Evolutionary conservation across 2,113 vertebrate genomes (phyloP), one percentile per base, ranked within the genome.

Genomic region (Lates calcarifer): DNA sequence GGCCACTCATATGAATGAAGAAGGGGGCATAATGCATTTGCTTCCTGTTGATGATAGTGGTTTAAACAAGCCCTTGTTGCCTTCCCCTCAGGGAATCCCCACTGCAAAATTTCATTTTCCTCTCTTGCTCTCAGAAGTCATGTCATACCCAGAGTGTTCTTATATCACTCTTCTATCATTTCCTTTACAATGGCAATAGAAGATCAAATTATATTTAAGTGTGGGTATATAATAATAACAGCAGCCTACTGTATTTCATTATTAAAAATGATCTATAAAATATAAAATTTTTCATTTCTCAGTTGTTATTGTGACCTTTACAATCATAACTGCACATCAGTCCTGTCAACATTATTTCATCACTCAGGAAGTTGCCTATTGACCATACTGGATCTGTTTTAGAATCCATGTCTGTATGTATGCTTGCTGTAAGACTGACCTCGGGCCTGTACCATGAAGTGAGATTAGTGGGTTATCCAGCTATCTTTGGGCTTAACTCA

Each of bases 31-130:
- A 55, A 63, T 63, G 20, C 11, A 10, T 72, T 39, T 4, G 37
- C 22, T 61, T 79, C n/a, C 26, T 57, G 69, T 9, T 24, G 29
- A 43, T 17, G 57, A 58, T 7, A 45, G 18, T 43, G 45, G 26
- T 70, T 67, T 69, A 37, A 71, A 78, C 56, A 55, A 51, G 24
- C 31, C 37, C 17, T 26, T 18, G 20, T 11, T 56, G 20, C 29
- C 39, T 35, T 75, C 18, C 60, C 77, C 65, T 79, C 73, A 53
- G 77, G 80, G 29, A 37, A 63, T 35, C 31, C 37, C 24, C 61
- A 58, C 70, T 68, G 58, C 64, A 4, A 82, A 78, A 90, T 87
- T 20, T 22, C 26, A 49, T 86, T 77, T 77, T 63, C 62, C 14
- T 58, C 35, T 51, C 26, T 74, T 64, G 37, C n/a, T 61, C 31